Evolutionary conservation across 1,140 invertebrate genomes (phyloP), one percentile per base, ranked within the genome.

Genomic region (Armadillidium nasatum): DNA sequence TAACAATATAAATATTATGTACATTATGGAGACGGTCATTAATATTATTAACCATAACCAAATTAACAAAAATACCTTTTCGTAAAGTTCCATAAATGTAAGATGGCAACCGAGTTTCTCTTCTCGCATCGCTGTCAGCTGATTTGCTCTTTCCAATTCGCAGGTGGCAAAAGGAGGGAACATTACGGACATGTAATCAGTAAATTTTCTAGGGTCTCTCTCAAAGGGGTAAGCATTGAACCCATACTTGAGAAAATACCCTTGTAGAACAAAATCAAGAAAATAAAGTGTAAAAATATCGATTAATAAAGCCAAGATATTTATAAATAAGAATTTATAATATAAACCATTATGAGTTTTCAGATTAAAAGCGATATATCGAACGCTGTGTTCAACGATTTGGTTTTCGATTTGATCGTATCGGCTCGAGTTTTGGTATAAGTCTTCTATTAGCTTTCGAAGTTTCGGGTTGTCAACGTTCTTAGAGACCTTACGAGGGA

Each of bases 61-160:
- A 15, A 75, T 33, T 19, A 75, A 44, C 43, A 75, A 43, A 60
- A 75, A 75, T 0, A 75, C 54, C 67, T 75, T 75, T 19, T 75
- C 73, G 66, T 75, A 75, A 46, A 75, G 60, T 67, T 75, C 73
- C 73, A 75, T 75, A n/a, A 75, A 68, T n/a, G 73, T 75, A 9
- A 75, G n/a, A 66, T 75, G 73, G 43, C 73, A 75, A 75, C 73
- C 73, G 66, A 75, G 69, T 15, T 68, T n/a, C 22, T 75, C 73
- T 10, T 60, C 44, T 7, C 73, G 66, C 23, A 46, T 75, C 2
- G 73, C 54, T 10, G 69, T 67, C 23, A 75, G 15, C 67, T 75
- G 54, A 44, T 75, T 75, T 4, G 33, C 73, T 6, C n/a, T 44
- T 60, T 75, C 68, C 60, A 75, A 67, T 60, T 75, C 68, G 13